Evolutionary conservation across 1,140 invertebrate species (phyloP).

Genomic region (Lethrus apterus): DNA sequence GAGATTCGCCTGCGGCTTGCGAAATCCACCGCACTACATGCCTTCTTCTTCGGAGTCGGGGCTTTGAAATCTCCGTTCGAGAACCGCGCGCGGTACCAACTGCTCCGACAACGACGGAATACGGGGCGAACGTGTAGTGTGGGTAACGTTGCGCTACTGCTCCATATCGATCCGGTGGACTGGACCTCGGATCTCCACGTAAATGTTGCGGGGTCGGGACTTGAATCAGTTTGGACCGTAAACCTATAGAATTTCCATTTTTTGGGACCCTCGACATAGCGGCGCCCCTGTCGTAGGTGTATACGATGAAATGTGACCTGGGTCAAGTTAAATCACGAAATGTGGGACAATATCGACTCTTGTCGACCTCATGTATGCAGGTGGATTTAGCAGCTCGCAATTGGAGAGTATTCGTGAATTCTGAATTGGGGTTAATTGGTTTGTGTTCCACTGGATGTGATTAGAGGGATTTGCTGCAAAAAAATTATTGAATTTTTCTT

Average conservation of each 20-base stretch:
- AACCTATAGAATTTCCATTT: too few species aligned
- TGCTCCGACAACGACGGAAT: conserved; percentile 2
- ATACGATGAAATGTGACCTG: conserved; percentile 8
- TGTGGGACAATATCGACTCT: conserved; percentile 9
- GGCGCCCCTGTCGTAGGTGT: background rate
- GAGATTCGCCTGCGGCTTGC: background rate
- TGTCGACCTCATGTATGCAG: background rate
- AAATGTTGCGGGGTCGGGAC: background rate
- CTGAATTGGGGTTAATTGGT: background rate
- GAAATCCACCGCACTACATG: background rate
- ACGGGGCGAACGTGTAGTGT: background rate
- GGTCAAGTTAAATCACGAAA: conserved; percentile 12
- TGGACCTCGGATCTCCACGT: conserved; percentile 4
- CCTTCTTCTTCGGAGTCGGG: background rate
- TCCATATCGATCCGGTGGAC: conserved; percentile 9
- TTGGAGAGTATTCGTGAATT: background rate
- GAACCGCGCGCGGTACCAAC: conserved; percentile 4
- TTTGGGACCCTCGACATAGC: background rate
- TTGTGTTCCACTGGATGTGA: background rate
- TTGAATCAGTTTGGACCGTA: background rate
- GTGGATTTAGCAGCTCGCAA: background rate
- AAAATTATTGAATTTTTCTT: background rate
- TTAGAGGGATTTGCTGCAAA: background rate
- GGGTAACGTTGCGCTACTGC: conserved; percentile 10
- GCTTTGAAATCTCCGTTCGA: conserved; percentile 3